phyloP scores from a whole-genome alignment of 2,113 vertebrate species.

The Neolamprologus falcicula region DNA sequence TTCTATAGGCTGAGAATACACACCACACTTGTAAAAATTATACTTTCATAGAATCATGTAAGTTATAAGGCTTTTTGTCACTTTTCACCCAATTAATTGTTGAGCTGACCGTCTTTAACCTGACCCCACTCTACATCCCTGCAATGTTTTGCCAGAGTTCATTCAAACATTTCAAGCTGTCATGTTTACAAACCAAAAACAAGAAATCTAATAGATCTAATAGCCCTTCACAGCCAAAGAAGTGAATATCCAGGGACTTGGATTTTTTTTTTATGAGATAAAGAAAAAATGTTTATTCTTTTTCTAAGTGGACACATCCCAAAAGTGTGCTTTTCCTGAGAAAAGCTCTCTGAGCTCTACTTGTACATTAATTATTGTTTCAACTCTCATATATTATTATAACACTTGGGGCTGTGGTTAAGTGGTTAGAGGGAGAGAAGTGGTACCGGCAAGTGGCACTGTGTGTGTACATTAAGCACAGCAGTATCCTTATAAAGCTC shows the following conservation, averaged over 20 bases:
- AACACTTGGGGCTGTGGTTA: neutral
- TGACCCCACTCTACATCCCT: neutral
- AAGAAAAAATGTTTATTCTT: neutral
- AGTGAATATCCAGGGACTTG: neutral
- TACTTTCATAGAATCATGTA: neutral
- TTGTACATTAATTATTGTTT: neutral
- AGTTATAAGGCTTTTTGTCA: neutral
- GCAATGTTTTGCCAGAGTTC: neutral
- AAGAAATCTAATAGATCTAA: neutral
- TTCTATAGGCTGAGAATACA: neutral
- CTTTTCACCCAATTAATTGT: neutral
- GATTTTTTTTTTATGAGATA: neutral
- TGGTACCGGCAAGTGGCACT: neutral
- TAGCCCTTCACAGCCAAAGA: neutral
- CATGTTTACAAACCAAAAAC: neutral
- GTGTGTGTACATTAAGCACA: neutral
- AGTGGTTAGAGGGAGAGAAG: neutral
- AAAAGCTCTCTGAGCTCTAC: neutral
- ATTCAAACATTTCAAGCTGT: neutral
- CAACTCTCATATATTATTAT: neutral
- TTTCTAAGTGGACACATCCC: neutral
- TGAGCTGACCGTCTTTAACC: neutral
- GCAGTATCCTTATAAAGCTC: neutral
- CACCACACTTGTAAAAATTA: neutral
- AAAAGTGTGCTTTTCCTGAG: neutral